Conservation (phyloP, 2,113 vertebrate species). For the Seriola quinqueradiata region DNA sequence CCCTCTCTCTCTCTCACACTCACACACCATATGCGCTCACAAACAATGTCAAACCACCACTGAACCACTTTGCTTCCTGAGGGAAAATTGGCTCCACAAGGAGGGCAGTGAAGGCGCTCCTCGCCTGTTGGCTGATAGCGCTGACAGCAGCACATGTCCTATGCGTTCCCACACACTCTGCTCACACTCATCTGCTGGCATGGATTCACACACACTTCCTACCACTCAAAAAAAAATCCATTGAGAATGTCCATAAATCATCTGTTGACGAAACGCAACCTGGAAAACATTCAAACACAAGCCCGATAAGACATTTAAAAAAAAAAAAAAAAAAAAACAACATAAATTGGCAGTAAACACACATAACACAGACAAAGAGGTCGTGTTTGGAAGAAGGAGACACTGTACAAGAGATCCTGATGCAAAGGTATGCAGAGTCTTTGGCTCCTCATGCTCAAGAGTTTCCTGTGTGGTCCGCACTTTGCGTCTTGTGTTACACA, state of each 20-base stretch:
- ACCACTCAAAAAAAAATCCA: conserved; percentile 14
- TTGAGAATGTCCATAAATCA: conserved; percentile 24
- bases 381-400: conserved; percentile 27
- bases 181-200: conserved; percentile 45
- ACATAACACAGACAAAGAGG: conserved; percentile 12
- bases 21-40: conserved; percentile 58
- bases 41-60: conserved; percentile 80
- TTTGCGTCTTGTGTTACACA: conserved; percentile 45
- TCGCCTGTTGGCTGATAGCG: conserved; percentile 61
- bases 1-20: conserved; percentile 42
- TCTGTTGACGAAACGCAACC: conserved; percentile 14
- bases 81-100: conserved; percentile 77
- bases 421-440: conserved; percentile 38
- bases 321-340: background rate
- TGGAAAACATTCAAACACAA: conserved; percentile 15
- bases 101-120: conserved; percentile 70
- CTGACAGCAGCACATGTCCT: conserved; percentile 73
- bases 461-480: conserved; percentile 72
- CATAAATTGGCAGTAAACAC: conserved; percentile 5
- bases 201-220: conserved; percentile 8
- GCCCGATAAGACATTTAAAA: conserved; percentile 4
- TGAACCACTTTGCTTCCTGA: conserved; percentile 83
- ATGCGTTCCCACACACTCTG: conserved; percentile 46
- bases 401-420: conserved; percentile 14
- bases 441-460: conserved; percentile 20